phyloP scores from a whole-genome alignment of 2,888 invertebrate species.

The Stenodera caucasica region DNA sequence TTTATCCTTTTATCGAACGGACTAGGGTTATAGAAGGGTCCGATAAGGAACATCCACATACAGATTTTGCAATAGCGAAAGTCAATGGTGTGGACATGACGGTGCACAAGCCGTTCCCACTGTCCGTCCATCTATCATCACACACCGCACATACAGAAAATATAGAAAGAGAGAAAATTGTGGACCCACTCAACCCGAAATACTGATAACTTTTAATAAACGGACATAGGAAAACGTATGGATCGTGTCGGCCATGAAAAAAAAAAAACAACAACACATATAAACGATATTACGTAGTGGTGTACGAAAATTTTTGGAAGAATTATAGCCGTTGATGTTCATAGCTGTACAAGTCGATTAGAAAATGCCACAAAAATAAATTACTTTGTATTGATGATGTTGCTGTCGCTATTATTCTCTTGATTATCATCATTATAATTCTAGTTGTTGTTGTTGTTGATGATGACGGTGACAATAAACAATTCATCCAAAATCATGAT shows the following conservation, averaged over 20 bases:
- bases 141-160: slow-evolving; percentile 21
- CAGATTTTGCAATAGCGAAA: slow-evolving; percentile 37
- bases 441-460: not conserved
- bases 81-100: slow-evolving; percentile 53
- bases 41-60: slow-evolving; percentile 11
- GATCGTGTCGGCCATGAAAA: not conserved
- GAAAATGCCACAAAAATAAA: not conserved
- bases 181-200: slow-evolving; percentile 45
- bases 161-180: slow-evolving; percentile 9
- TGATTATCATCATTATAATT: too few relatives aligned
- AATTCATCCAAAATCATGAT: not conserved
- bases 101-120: slow-evolving; percentile 41
- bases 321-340: too few relatives aligned
- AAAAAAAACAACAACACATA: too few relatives aligned
- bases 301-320: too few relatives aligned
- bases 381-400: not conserved
- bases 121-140: slow-evolving; percentile 44
- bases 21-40: slow-evolving; percentile 11
- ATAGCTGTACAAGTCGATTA: not conserved
- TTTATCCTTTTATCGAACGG: slow-evolving; percentile 1
- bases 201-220: slow-evolving; percentile 34
- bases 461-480: not conserved
- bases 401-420: not conserved
- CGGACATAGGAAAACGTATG: slow-evolving; percentile 22
- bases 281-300: too few relatives aligned